Conservation (phyloP, 2,888 invertebrate genomes). For the Papilio gigon region DNA sequence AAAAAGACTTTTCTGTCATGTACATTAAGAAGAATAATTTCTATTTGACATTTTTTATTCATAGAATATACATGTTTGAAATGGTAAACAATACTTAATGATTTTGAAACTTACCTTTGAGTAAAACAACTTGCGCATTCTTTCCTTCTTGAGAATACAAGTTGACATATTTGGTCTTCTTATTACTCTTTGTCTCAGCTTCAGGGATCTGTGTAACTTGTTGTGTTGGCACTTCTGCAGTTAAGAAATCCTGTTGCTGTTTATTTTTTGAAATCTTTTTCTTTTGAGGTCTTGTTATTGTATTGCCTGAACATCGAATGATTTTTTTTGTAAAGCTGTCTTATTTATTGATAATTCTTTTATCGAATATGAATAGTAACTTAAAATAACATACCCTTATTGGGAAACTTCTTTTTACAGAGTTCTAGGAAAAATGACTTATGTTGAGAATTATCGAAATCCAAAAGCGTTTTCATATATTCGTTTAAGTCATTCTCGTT, state of each 20-base stretch:
- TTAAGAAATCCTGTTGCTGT: slow-evolving; percentile 61
- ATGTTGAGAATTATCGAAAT: slow-evolving; percentile 78
- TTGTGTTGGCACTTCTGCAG: slow-evolving; percentile 48
- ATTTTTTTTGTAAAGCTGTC: not conserved
- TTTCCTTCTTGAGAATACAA: slow-evolving; percentile 88
- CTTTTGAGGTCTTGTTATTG: slow-evolving; percentile 64
- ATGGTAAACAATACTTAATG: too few relatives aligned
- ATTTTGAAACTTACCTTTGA: slow-evolving; percentile 16
- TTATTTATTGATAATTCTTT: not conserved
- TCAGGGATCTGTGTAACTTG: slow-evolving; percentile 48
- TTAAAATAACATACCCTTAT: slow-evolving; percentile 22
- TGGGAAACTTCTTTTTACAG: slow-evolving; percentile 36
- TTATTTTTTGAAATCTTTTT: slow-evolving; percentile 74
- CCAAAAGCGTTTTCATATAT: slow-evolving; percentile 88
- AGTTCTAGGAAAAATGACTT: slow-evolving; percentile 28
- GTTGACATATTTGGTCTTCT: slow-evolving; percentile 88
- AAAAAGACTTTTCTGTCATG: too few relatives aligned
- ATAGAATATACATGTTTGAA: too few relatives aligned
- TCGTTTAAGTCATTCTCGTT: slow-evolving; percentile 88
- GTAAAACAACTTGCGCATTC: slow-evolving; percentile 78
- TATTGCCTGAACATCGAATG: slow-evolving; percentile 49
- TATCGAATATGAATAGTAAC: not conserved
- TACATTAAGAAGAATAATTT: too few relatives aligned
- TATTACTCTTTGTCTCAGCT: slow-evolving; percentile 61
- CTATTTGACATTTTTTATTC: too few relatives aligned